Conservation (phyloP, 1,140 invertebrate species). For the Euura lappo region DNA sequence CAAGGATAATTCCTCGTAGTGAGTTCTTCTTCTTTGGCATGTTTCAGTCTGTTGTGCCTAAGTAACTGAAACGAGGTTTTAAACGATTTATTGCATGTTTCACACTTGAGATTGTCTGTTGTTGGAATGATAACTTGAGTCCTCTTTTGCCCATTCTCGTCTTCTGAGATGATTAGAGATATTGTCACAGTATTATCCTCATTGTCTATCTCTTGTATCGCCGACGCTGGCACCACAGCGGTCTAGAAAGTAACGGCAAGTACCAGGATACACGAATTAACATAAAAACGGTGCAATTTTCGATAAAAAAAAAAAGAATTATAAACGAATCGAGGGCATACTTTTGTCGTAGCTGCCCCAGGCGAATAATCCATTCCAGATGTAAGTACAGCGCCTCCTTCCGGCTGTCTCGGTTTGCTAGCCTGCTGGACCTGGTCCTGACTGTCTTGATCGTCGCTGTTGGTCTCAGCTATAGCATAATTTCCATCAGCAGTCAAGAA, state of each 20-base stretch:
- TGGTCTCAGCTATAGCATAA: constrained; percentile 52
- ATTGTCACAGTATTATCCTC: constrained; percentile 58
- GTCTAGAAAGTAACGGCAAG: constrained; percentile 17
- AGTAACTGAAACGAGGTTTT: constrained; percentile 56
- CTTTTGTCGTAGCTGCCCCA: background rate
- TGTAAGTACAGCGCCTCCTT: constrained; percentile 32
- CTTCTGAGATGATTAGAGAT: constrained; percentile 58
- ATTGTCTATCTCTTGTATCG: constrained; percentile 37
- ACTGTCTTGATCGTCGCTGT: constrained; percentile 43
- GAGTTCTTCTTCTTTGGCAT: constrained; percentile 58
- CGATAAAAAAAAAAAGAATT: background rate
- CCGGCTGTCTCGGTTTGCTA: constrained; percentile 29
- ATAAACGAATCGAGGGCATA: background rate
- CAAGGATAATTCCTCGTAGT: constrained; percentile 59
- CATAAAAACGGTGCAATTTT: background rate
- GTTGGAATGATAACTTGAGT: constrained; percentile 60
- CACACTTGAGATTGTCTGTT: constrained; percentile 53
- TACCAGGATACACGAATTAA: background rate
- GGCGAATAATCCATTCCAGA: background rate
- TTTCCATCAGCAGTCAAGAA: constrained; percentile 57
- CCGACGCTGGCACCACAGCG: constrained; percentile 12
- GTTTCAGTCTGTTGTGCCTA: constrained; percentile 56
- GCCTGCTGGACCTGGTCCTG: constrained; percentile 38
- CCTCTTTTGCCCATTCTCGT: constrained; percentile 56
- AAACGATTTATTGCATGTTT: constrained; percentile 55